Conservation (phyloP, 2,888 invertebrate genomes). For the Silvanus unidentatus region DNA sequence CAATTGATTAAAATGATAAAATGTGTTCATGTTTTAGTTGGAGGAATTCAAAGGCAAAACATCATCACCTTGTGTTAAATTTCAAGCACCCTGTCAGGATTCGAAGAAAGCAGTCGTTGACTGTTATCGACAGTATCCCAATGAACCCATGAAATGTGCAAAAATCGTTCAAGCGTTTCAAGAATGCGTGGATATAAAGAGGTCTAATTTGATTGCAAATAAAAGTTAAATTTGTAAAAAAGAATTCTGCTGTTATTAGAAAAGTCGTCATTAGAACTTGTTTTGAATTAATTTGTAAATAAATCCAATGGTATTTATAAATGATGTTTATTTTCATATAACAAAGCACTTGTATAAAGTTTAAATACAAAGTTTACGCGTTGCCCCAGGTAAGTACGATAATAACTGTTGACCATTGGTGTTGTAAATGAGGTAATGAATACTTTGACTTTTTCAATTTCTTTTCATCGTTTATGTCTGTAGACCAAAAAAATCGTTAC, state of each 20-base stretch:
- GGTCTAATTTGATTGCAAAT: constrained; percentile 38
- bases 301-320: too few species aligned
- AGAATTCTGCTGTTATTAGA: too few species aligned
- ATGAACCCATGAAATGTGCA: constrained; percentile 55
- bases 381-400: constrained; percentile 36
- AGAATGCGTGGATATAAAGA: constrained; percentile 55
- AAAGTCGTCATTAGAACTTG: too few species aligned
- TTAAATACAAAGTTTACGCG: neutral
- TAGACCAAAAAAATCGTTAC: too few species aligned
- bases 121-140: constrained; percentile 56
- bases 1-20: neutral
- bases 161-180: constrained; percentile 56
- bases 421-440: constrained; percentile 25
- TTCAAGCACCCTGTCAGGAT: constrained; percentile 51
- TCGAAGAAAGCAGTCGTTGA: constrained; percentile 52
- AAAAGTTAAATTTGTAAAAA: constrained; percentile 19
- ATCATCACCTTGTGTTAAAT: constrained; percentile 14
- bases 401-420: constrained; percentile 34
- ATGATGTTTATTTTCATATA: too few species aligned
- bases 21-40: constrained; percentile 22
- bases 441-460: constrained; percentile 21
- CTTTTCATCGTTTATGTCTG: constrained; percentile 14
- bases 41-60: constrained; percentile 29
- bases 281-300: too few species aligned
- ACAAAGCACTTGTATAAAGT: too few species aligned